A percentile compares a stretch with the other conserved stretches of the same genome.
These are phyloP conservation scores for Scrobipalpa atriplicella DNA, from an alignment of 2,888 invertebrate species.

Conservation along the genomic window DNA sequence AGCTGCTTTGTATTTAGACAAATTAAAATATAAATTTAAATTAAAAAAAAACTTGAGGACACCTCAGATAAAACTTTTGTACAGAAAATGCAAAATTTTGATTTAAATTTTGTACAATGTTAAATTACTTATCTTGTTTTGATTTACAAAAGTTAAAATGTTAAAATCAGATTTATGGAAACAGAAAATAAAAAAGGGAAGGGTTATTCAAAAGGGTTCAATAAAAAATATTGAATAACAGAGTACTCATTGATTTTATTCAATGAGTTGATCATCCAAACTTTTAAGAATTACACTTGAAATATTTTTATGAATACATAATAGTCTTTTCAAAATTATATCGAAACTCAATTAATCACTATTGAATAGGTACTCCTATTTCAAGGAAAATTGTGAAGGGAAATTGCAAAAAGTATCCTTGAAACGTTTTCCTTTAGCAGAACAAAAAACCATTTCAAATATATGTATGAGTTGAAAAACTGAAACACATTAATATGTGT, in stretches of 20 bases:
- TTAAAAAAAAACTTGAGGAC: too few species aligned
- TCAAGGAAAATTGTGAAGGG: not conserved
- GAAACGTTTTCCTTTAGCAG: too few species aligned
- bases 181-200: too few species aligned
- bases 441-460: not conserved
- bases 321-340: not conserved
- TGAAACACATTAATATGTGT: slow-evolving; percentile 36
- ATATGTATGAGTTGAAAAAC: slow-evolving; percentile 20
- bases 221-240: not conserved
- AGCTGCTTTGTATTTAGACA: too few species aligned
- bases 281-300: not conserved
- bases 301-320: not conserved
- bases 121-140: too few species aligned
- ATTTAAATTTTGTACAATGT: too few species aligned
- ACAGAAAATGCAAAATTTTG: too few species aligned
- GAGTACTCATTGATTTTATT: not conserved
- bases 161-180: too few species aligned
- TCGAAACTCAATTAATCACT: not conserved
- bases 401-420: too few species aligned
- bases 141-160: too few species aligned
- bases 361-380: not conserved
- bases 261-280: not conserved
- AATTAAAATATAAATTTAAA: too few species aligned
- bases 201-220: not conserved
- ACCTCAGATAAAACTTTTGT: too few species aligned